Evolutionary conservation across 2,113 vertebrate species (phyloP).

Genomic region (Ceyx cyanopectus): DNA sequence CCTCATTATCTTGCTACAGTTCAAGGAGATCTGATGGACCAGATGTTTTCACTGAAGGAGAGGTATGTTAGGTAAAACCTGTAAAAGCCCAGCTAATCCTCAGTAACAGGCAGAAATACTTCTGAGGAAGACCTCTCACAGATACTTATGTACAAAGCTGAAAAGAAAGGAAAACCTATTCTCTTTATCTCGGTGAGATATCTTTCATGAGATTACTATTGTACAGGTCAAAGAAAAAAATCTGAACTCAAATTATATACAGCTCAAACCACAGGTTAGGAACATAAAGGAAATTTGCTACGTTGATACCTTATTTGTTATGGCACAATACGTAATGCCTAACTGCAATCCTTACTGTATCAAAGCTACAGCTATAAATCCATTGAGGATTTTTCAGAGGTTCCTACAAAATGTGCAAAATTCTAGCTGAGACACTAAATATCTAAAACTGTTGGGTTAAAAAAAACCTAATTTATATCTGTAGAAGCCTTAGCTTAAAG

Average conservation of each 20-base stretch:
- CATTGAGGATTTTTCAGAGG: not conserved
- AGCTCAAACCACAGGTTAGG: not conserved
- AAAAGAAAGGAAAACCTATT: not conserved
- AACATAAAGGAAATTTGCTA: not conserved
- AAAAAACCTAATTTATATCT: not conserved
- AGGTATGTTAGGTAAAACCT: not conserved
- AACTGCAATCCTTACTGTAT: not conserved
- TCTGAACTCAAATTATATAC: not conserved
- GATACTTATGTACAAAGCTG: not conserved
- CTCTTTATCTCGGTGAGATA: not conserved
- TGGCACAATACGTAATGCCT: not conserved
- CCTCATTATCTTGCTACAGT: not conserved
- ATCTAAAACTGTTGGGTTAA: not conserved
- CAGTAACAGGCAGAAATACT: not conserved
- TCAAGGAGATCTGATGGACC: not conserved
- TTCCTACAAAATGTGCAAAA: not conserved
- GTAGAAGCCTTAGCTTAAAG: not conserved
- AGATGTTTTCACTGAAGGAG: not conserved
- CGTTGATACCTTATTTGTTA: accelerated
- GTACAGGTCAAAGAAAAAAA: not conserved
- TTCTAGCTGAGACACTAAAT: not conserved
- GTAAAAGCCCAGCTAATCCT: not conserved
- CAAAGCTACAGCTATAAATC: not conserved
- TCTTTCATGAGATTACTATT: not conserved
- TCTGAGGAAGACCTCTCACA: not conserved